Base-by-base conservation (phyloP, 2,888 invertebrate species). In the Hermodice carunculata region DNA sequence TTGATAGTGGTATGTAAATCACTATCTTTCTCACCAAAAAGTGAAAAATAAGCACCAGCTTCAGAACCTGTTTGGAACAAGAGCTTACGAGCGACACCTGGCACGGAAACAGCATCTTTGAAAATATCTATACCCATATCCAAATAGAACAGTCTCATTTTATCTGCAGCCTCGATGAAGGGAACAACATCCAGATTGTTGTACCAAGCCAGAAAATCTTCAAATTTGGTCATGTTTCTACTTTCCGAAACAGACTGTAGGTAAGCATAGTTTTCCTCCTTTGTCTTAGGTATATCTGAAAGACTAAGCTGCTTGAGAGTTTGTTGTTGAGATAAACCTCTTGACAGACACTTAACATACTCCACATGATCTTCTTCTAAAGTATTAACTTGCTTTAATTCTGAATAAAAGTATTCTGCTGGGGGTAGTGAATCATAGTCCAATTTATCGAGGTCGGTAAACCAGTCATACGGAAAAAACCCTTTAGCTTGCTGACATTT, bases 381-480 rank as follows among this genome's bases (percentile, higher is more conserved):
- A 1, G 43, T 42, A n/a, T 29, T 40, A 3, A 6, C 29, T 3
- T n/a, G 24, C 26, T 57, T 57, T 2, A 57, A 42, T n/a, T 40
- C 43, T 2, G 28, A 43, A 26, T 43, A 43, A 43, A 57, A 57
- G 5, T 42, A 26, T 17, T 40, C 57, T 24, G 28, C 28, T n/a
- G 57, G 57, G 14, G 57, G 57, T 3, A 57, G 57, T 43, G 8
- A 6, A 17, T n/a, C 6, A 2, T 28, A 3, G 6, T 57, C 42
- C n/a, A 57, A 40, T 57, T 43, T 57, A 19, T 26, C 57, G 11
- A 43, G 17, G 29, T 40, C 29, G 44, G 40, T 43, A 17, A 57
- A 29, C 43, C 44, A 57, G 14, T 57, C 57, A 26, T 57, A 57
- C 1, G 57, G 57, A 26, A 57, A 57, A 24, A 40, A 57, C 4